phyloP scores from a whole-genome alignment of 2,888 invertebrate species.

The Cephalotes varians region DNA sequence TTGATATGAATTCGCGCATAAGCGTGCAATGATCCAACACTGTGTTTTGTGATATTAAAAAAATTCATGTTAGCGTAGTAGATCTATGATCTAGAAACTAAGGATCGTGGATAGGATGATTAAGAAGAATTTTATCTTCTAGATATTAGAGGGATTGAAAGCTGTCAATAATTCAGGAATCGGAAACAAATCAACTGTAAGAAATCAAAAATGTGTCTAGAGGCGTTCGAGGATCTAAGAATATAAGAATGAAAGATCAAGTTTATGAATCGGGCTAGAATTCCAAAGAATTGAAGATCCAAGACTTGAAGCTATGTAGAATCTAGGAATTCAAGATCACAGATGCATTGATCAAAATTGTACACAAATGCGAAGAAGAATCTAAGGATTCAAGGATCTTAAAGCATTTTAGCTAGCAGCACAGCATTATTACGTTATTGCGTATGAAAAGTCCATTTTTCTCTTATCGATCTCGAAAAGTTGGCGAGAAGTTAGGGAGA shows the following conservation, averaged over 20 bases:
- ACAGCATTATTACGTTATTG: constrained; percentile 39
- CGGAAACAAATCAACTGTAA: not conserved
- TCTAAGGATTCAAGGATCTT: constrained; percentile 48
- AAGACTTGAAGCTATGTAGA: constrained; percentile 9
- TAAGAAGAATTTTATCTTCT: not conserved
- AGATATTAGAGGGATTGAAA: constrained; percentile 5
- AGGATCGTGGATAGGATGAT: constrained; percentile 11
- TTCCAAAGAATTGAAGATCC: constrained; percentile 19
- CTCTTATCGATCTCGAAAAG: constrained; percentile 4
- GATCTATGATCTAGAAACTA: constrained; percentile 20
- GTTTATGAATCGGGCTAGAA: not conserved
- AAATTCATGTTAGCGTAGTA: constrained; percentile 10
- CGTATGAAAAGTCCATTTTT: constrained; percentile 45
- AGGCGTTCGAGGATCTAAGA: not conserved
- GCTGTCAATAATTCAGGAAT: not conserved
- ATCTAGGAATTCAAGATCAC: constrained; percentile 8
- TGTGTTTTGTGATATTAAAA: constrained; percentile 22
- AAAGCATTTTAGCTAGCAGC: constrained; percentile 34
- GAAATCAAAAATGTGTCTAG: constrained; percentile 8
- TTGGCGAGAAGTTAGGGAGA: not conserved
- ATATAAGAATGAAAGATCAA: not conserved
- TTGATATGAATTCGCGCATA: not conserved
- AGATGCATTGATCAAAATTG: constrained; percentile 31
- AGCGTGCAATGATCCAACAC: constrained; percentile 35
- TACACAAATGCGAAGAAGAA: not conserved